Evolutionary conservation across 2,888 invertebrate species (phyloP), one percentile per base, ranked within the genome.

Genomic region (Ligdia adustata): DNA sequence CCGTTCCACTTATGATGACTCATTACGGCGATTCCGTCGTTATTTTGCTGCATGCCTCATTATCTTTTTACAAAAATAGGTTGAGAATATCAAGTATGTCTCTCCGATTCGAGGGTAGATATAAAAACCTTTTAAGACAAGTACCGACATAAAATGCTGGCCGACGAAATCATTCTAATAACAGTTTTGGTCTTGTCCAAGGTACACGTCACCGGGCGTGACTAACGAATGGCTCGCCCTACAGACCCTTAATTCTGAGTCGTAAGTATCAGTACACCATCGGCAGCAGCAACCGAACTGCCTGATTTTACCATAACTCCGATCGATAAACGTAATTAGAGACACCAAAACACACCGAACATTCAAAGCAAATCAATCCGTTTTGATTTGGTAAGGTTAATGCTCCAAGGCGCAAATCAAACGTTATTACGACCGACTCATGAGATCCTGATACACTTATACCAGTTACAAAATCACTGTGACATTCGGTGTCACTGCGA

Each of bases 141-240:
- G 82, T 49, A 49, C 72, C 75, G 78, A 78, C 66, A 62, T 65
- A 73, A 74, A 71, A 75, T 67, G 73, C 71, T 73, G 67, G 70
- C 73, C 74, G 74, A 79, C 72, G 72, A 76, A 79, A 74, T 76
- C 73, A 77, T 85, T 89, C 86, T 89, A 89, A 89, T 89, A 85
- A 87, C 73, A 83, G 83, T 88, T 90, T 90, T 89, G 89, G 88
- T 90, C 82, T 89, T 90, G 90, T 90, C 90, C 89, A 90, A 90
- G 90, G 90, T 89, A 90, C 89, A 88, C 87, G 89, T 89, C 90
- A 89, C 72, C 89, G 80, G 87, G 87, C 88, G 86, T 88, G 86
- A 87, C 86, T 82, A 89, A 90, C 87, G 89, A 90, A 89, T 90
- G 90, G 90, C 88, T 90, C 88, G 90, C 89, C 83, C 90, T 90